Base-by-base conservation (phyloP, 2,888 invertebrate species). In the Hypena proboscidalis region DNA sequence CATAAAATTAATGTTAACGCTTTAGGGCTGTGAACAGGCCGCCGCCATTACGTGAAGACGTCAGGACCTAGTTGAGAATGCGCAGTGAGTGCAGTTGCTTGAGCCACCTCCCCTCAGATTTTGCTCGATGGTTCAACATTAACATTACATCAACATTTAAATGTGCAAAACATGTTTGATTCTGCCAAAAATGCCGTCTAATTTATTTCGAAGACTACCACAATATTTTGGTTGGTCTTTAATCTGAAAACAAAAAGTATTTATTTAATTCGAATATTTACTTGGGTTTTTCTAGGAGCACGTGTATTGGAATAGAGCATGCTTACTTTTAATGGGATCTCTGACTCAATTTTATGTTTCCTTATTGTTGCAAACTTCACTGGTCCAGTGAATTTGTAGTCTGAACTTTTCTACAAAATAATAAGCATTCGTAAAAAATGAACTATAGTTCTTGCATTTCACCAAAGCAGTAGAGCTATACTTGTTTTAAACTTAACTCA, bases 161-260 rank as follows among this genome's bases (percentile, higher is more conserved):
- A 58, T 53, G 17, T 67, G 64, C 15, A 80, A 55, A 0, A 48
- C 59, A 15, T 62, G 73, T 59, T 58, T 77, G 11, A 83, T 69
- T 47, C 54, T 77, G 17, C 42, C 61, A 4, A 58, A 51, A 26
- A 74, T 44, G 2, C 46, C 65, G n/a, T 61, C 58, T 2, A 77
- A 25, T 42, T 63, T 76, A 4, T 46, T 65, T 49, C 58, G 61
- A 3, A 75, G 11, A n/a, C 36, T 43, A 10, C 29, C 52, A 3
- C 66, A 34, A 21, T 67, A 46, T 10, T 59, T 59, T 5, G 36
- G 34, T 19, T 55, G 45, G 1, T 62, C 57, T 38, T 65, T 60
- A 13, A 48, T 45, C 70, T 72, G 57, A 27, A 69, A 66, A 35
- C 14, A n/a, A 23, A 30, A 17, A 6, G 31, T 4, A 5, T 13